Conservation (phyloP, 2,113 vertebrate species). For the Phainopepla nitens region DNA sequence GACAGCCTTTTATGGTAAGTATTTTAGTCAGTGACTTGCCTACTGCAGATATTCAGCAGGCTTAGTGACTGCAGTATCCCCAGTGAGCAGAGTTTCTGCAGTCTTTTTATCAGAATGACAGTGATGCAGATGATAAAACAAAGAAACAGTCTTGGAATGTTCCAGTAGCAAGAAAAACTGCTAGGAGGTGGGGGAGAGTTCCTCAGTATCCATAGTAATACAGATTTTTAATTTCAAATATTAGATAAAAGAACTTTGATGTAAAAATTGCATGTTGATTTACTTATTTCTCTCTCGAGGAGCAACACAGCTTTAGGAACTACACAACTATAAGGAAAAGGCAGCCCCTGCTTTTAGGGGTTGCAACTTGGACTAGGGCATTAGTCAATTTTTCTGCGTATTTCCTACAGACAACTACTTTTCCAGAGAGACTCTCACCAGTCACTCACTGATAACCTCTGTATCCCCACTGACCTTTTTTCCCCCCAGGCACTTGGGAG, state of each 20-base stretch:
- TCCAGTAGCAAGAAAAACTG: background rate
- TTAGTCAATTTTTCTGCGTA: background rate
- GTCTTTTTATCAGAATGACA: constrained; percentile 25
- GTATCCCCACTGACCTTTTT: background rate
- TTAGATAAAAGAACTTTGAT: background rate
- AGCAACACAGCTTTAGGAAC: background rate
- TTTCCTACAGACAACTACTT: background rate
- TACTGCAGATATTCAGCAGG: constrained; percentile 23
- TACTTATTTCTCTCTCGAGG: background rate
- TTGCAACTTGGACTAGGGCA: background rate
- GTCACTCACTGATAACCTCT: background rate
- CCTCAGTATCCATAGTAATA: background rate
- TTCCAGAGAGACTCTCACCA: background rate
- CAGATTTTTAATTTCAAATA: background rate
- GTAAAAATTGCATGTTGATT: background rate
- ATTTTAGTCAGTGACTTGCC: constrained; percentile 21
- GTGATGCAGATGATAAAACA: constrained; percentile 31
- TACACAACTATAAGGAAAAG: background rate
- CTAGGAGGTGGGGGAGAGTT: background rate
- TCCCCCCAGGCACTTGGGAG: background rate
- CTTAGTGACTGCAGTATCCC: constrained; percentile 35
- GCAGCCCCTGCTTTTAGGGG: background rate
- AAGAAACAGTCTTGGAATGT: constrained; percentile 1
- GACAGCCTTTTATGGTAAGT: constrained; percentile 41
- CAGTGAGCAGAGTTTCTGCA: constrained; percentile 35